Conservation (phyloP, 2,113 vertebrate species). For the Maccullochella peelii region DNA sequence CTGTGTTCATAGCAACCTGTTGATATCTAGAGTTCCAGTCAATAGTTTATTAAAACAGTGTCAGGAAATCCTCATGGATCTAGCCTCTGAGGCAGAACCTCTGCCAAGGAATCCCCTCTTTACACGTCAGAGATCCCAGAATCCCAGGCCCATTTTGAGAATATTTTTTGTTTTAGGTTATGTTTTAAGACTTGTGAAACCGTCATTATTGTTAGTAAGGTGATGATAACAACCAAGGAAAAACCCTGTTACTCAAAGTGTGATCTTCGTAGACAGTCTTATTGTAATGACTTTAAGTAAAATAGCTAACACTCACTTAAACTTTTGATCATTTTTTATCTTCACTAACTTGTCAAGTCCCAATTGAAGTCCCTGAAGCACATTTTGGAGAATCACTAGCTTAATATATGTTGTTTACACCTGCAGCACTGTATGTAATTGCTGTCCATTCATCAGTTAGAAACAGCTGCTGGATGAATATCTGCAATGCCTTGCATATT, state of each 20-base stretch:
- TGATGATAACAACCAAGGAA: neutral
- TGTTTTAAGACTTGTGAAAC: neutral
- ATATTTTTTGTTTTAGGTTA: neutral
- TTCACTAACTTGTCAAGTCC: neutral
- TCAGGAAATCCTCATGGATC: slow-evolving; percentile 19
- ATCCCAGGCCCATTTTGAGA: neutral
- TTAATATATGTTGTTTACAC: neutral
- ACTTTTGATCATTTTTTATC: neutral
- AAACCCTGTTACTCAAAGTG: neutral
- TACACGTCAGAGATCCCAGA: neutral
- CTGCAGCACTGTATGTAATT: neutral
- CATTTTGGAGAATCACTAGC: neutral
- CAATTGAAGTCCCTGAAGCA: neutral
- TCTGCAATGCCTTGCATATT: neutral
- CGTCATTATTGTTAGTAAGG: too few species aligned
- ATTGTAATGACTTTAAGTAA: neutral
- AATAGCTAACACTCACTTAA: neutral
- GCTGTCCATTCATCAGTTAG: neutral
- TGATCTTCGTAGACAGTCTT: neutral
- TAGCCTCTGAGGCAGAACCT: slow-evolving; percentile 6
- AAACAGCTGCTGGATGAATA: neutral
- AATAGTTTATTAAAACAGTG: slow-evolving; percentile 8
- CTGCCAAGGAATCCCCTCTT: neutral
- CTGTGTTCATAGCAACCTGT: slow-evolving; percentile 70
- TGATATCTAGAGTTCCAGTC: slow-evolving; percentile 55